A percentile compares a stretch with the other conserved stretches of the same genome.
Evolutionary conservation across 2,113 vertebrate genomes (phyloP).

Genomic region (Oncorhynchus tshawytscha): DNA sequence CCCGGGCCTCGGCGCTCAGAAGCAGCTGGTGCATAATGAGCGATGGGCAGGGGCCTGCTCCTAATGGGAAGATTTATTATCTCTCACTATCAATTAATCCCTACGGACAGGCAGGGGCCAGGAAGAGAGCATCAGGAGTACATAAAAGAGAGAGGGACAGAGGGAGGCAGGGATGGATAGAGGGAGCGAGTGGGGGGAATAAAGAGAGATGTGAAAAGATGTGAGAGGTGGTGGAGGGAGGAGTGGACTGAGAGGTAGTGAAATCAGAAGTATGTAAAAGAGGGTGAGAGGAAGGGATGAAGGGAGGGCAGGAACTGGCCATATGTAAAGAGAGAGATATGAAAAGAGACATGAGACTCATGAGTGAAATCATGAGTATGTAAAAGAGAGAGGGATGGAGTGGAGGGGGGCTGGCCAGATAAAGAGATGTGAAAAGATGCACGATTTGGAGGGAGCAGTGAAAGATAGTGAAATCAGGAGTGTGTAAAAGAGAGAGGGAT

Average conservation of each 20-base stretch:
- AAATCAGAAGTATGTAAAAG: background rate
- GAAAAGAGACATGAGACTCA: background rate
- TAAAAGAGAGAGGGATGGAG: background rate
- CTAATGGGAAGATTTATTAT: slow-evolving; percentile 72
- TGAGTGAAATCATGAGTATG: too few relatives aligned
- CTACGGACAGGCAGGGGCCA: slow-evolving; percentile 55
- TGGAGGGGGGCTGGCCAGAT: background rate
- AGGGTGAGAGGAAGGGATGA: background rate
- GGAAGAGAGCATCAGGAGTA: slow-evolving; percentile 55
- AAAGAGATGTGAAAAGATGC: too few relatives aligned
- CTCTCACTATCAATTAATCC: slow-evolving; percentile 76
- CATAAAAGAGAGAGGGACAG: slow-evolving; percentile 43
- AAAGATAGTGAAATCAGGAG: too few relatives aligned
- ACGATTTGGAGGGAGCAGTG: slow-evolving; percentile 12
- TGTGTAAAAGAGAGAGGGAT: slow-evolving; percentile 6
- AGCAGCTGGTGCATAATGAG: slow-evolving; percentile 76
- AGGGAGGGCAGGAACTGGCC: background rate
- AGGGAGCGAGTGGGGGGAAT: background rate
- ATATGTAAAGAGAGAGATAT: background rate
- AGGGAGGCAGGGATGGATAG: background rate
- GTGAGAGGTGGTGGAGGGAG: background rate
- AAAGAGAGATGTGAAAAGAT: background rate
- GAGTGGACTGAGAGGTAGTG: background rate
- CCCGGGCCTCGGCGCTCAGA: slow-evolving; percentile 63
- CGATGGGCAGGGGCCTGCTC: slow-evolving; percentile 67